Conservation (phyloP, 2,888 invertebrate genomes). For the Hipparchia sbordonii region DNA sequence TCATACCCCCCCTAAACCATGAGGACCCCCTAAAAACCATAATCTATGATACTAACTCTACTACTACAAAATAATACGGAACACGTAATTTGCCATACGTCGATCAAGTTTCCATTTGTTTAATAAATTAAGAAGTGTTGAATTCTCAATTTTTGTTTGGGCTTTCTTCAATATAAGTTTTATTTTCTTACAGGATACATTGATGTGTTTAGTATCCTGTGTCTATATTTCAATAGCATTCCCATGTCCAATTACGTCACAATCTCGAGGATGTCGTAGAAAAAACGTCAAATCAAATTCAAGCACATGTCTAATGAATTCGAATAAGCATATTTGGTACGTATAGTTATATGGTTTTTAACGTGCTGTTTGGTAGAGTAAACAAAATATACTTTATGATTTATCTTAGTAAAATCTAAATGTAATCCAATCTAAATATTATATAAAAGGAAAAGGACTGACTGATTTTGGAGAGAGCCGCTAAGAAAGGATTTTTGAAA, state of each 20-base stretch:
- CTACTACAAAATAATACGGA: no score
- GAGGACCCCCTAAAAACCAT: no score
- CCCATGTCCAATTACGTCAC: slow-evolving; percentile 70
- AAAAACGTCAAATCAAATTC: slow-evolving; percentile 48
- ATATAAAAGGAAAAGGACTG: no score
- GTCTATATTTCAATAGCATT: slow-evolving; percentile 49
- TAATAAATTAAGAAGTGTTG: no score
- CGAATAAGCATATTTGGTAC: not conserved
- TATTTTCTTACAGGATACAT: slow-evolving; percentile 30
- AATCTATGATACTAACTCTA: no score
- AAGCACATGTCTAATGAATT: slow-evolving; percentile 51
- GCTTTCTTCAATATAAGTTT: not conserved
- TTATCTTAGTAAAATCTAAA: no score
- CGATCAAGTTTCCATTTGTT: no score
- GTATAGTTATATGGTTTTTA: not conserved
- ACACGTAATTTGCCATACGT: no score
- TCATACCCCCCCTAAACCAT: no score
- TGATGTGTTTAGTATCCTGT: slow-evolving; percentile 38
- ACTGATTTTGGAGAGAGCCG: no score
- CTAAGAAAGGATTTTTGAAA: no score
- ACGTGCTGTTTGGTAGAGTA: not conserved
- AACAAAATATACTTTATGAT: not conserved
- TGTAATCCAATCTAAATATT: no score
- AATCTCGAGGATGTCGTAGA: slow-evolving; percentile 56
- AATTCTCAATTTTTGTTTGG: not conserved